phyloP scores from a whole-genome alignment of 2,888 invertebrate species.

The Platypus cylindrus region DNA sequence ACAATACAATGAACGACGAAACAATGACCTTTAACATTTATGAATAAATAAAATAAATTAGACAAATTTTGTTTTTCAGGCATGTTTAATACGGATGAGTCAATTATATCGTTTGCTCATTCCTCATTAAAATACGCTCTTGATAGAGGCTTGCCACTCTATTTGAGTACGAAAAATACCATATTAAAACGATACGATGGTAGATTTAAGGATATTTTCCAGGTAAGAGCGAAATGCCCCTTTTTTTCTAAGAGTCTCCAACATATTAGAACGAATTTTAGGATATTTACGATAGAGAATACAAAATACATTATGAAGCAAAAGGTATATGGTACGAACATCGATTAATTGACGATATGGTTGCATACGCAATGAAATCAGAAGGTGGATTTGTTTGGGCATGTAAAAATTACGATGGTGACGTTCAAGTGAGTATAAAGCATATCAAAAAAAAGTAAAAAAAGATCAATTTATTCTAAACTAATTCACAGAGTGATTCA shows the following conservation, averaged over 20 bases:
- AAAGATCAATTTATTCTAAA: too few species aligned
- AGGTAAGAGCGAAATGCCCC: constrained; percentile 34
- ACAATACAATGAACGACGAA: too few species aligned
- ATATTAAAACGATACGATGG: constrained; percentile 95
- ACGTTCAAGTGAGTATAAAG: constrained; percentile 72
- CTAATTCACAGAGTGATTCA: constrained; percentile 54
- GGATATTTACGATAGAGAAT: constrained; percentile 40
- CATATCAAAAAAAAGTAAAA: too few species aligned
- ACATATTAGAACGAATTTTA: constrained; percentile 3
- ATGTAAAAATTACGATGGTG: constrained; percentile 98
- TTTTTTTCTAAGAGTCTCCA: too few species aligned
- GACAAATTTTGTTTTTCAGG: constrained; percentile 24
- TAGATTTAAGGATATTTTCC: constrained; percentile 93
- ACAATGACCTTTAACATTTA: not conserved
- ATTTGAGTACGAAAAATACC: constrained; percentile 93
- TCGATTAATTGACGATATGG: constrained; percentile 97
- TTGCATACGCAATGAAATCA: constrained; percentile 94
- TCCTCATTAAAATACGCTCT: constrained; percentile 87
- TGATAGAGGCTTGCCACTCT: constrained; percentile 72
- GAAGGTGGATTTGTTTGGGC: constrained; percentile 99
- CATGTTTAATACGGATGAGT: constrained; percentile 94
- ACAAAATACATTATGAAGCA: constrained; percentile 72
- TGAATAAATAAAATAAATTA: not conserved
- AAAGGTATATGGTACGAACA: constrained; percentile 95
- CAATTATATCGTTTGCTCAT: constrained; percentile 88